Evolutionary conservation across 2,888 invertebrate species (phyloP).

Genomic region (Drosophila quasianomalipes): DNA sequence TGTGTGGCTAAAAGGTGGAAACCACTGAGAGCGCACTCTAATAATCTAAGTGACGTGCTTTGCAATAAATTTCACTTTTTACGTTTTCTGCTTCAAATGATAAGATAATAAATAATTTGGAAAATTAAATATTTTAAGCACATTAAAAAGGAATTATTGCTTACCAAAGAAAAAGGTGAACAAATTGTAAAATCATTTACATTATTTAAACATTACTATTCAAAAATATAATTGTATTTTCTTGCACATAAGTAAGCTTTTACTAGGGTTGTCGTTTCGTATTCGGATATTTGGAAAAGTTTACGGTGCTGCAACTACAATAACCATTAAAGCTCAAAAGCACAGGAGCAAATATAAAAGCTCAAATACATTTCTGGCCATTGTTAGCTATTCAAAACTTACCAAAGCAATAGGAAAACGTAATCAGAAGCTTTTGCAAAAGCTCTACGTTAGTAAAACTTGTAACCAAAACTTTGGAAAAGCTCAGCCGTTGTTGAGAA

Average conservation of each 20-base stretch:
- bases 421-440: background rate
- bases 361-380: background rate
- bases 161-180: background rate
- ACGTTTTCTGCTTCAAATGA: background rate
- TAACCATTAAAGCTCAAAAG: constrained; percentile 1
- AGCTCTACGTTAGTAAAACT: background rate
- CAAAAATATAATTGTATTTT: background rate
- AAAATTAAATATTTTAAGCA: background rate
- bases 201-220: background rate
- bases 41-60: background rate
- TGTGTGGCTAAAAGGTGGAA: constrained; percentile 9
- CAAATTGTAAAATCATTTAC: no score
- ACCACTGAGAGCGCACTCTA: constrained; percentile 3
- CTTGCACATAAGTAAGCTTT: no score
- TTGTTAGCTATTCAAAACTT: background rate
- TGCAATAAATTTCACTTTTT: background rate
- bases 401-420: background rate
- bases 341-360: background rate
- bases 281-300: background rate
- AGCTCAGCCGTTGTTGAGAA: background rate
- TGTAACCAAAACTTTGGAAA: background rate
- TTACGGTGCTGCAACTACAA: background rate
- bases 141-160: background rate
- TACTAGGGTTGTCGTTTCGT: constrained; percentile 1
- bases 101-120: background rate